Evolutionary conservation across 2,888 invertebrate genomes (phyloP), one percentile per base, ranked within the genome.

Genomic region (Eupithecia pulchellata): DNA sequence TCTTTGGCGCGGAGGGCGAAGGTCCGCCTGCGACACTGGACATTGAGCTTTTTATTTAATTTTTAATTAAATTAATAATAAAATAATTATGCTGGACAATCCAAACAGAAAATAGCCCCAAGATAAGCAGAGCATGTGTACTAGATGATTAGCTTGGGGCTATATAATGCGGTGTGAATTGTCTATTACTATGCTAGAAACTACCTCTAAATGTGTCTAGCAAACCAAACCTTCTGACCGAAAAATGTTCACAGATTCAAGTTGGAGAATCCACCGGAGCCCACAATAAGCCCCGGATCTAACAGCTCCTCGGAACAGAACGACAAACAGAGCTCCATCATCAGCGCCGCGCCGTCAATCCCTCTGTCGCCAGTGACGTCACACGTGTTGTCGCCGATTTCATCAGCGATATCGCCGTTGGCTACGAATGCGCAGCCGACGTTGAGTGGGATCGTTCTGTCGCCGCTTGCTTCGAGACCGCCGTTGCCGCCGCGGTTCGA

Each of bases 291-390:
- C 75, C 94, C 94, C 0, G 92, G 94, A 0, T 94, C 94, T 0
- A 94, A 94, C 76, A 94, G 94, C 71, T 94, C 94, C 0, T 94
- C 94, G 0, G 94, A 94, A 76, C 91, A 89, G 63, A 93, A 92
- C 75, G 94, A 94, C 17, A 91, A 87, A 5, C 93, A 92, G 72
- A 92, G 91, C 64, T 93, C 93, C 8, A 93, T 94, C 58, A 90
- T 93, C 69, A 91, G 91, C 36, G 91, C 91, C 0, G 79, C 88
- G 0, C 88, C 88, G 9, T 32, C 47, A 75, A 36, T 30, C 39
- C 25, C 36, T 1, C 8, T n/a, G 13, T 78, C 78, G 6, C 74
- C 80, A 6, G 36, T 69, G 64, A 62, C 78, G 27, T 57, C 29
- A 29, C 57, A 57, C 29, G 61, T 34, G 5, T 13, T 61, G 61